phyloP scores from a whole-genome alignment of 1,140 invertebrate genomes.

The Acromyrmex charruanus region DNA sequence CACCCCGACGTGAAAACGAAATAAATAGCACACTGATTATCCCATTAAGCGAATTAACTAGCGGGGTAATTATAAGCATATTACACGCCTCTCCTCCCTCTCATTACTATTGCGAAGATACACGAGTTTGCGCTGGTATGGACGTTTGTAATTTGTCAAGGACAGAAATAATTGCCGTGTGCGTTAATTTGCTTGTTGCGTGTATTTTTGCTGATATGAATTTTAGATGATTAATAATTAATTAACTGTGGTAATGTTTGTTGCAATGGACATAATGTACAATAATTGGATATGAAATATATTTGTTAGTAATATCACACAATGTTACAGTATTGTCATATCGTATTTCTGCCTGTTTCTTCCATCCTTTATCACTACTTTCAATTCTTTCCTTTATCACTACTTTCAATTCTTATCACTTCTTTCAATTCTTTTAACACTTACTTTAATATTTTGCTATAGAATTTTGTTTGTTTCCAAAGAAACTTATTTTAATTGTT shows the following conservation, averaged over 20 bases:
- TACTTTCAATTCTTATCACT: background rate
- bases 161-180: background rate
- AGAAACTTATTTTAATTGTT: background rate
- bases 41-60: conserved; percentile 55
- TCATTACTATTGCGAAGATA: conserved; percentile 22
- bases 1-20: conserved; percentile 29
- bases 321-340: background rate
- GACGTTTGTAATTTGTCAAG: background rate
- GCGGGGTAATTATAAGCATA: conserved; percentile 39
- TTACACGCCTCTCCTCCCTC: background rate
- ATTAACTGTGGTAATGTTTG: background rate
- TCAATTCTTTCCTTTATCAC: too few species aligned
- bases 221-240: conserved; percentile 13
- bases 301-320: background rate
- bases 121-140: background rate
- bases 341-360: background rate
- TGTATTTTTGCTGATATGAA: background rate
- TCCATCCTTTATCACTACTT: background rate
- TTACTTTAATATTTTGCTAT: background rate
- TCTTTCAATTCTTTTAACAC: background rate
- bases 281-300: background rate
- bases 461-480: background rate
- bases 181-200: background rate
- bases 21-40: conserved; percentile 52
- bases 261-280: background rate